Evolutionary conservation across 2,113 vertebrate genomes (phyloP).

Genomic region (Bufo bufo): DNA sequence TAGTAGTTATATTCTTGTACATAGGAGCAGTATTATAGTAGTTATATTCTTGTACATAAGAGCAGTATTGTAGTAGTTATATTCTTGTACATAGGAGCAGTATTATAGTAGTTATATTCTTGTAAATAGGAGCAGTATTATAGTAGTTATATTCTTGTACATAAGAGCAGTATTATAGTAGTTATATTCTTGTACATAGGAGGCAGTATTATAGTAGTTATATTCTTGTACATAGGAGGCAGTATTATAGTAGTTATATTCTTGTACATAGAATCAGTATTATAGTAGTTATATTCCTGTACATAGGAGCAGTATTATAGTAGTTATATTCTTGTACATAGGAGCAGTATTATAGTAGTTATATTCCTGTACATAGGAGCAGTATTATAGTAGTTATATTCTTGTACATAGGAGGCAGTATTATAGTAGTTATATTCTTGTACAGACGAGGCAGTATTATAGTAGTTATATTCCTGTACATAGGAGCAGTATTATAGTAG

Average conservation of each 20-base stretch:
- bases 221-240: no score
- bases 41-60: background rate
- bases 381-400: constrained; percentile 8
- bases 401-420: background rate
- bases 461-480: no score
- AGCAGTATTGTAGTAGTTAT: constrained; percentile 1
- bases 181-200: no score
- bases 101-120: no score
- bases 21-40: constrained; percentile 4
- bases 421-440: no score
- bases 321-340: constrained; percentile 10
- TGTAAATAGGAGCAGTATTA: no score
- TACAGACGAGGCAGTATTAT: no score
- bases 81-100: background rate
- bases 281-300: constrained; percentile 8
- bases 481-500: background rate
- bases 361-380: background rate
- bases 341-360: constrained; percentile 6
- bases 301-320: background rate
- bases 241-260: no score
- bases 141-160: no score
- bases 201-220: no score
- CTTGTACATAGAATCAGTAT: background rate
- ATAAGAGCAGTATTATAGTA: no score
- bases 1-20: constrained; percentile 13